These are phyloP conservation scores for Austrofundulus limnaeus DNA, from an alignment of 2,113 vertebrate species.

Conservation along the genomic window DNA sequence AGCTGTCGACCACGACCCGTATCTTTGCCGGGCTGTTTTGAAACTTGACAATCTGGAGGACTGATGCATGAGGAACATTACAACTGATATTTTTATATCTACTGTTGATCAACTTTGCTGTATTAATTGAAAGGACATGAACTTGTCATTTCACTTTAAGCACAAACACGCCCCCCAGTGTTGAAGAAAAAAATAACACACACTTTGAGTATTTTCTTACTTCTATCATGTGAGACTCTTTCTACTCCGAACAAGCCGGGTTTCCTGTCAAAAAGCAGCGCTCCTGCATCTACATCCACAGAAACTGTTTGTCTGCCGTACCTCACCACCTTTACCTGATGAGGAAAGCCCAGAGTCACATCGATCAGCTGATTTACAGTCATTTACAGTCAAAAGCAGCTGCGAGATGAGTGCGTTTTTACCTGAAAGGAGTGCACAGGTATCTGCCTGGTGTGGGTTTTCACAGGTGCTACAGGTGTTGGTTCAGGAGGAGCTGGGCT, in stretches of 20 bases:
- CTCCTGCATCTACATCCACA: constrained; percentile 81
- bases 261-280: constrained; percentile 78
- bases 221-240: constrained; percentile 81
- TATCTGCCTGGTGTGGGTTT: constrained; percentile 61
- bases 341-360: background rate
- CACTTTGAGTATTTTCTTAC: constrained; percentile 64
- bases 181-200: background rate
- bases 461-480: constrained; percentile 31
- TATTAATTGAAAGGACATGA: background rate
- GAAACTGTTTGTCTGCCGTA: constrained; percentile 77
- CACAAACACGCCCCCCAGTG: background rate
- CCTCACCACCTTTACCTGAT: constrained; percentile 82
- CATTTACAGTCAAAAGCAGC: too few species aligned
- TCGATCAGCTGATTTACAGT: background rate
- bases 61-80: constrained; percentile 59
- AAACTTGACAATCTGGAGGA: constrained; percentile 87
- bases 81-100: background rate
- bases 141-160: too few species aligned
- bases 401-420: constrained; percentile 16
- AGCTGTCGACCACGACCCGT: constrained; percentile 80
- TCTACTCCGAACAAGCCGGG: constrained; percentile 71
- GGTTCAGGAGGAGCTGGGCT: constrained; percentile 41
- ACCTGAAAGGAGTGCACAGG: constrained; percentile 84
- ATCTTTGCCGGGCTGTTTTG: constrained; percentile 81
- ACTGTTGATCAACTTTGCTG: background rate